Percentiles rank a stretch among this genome's conserved stretches.
These are phyloP conservation scores for Takifugu flavidus DNA, from an alignment of 2,113 vertebrate genomes.

Conservation along the genomic window DNA sequence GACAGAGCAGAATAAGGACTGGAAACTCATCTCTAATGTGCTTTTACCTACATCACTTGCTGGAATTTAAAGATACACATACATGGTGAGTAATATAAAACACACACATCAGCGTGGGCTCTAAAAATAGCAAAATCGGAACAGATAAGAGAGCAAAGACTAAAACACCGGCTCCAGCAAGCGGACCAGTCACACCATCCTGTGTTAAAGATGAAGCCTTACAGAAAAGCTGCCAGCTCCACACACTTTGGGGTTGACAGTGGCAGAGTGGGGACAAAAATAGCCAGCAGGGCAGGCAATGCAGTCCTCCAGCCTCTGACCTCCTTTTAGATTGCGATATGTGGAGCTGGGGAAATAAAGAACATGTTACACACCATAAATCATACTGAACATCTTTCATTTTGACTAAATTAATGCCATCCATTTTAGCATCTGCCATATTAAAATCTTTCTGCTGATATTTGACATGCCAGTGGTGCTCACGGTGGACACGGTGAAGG, in stretches of 20 bases:
- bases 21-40: background rate
- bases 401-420: background rate
- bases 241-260: constrained; percentile 74
- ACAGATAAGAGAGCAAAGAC: constrained; percentile 26
- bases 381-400: constrained; percentile 6
- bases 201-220: constrained; percentile 56
- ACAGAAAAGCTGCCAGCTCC: constrained; percentile 87
- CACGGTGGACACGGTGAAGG: constrained; percentile 82
- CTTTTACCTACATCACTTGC: constrained; percentile 14
- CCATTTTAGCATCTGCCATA: background rate
- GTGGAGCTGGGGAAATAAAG: constrained; percentile 73
- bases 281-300: constrained; percentile 80
- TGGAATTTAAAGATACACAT: constrained; percentile 49
- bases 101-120: constrained; percentile 35
- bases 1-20: constrained; percentile 29
- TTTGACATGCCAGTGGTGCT: constrained; percentile 41
- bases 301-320: constrained; percentile 73
- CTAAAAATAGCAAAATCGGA: constrained; percentile 43
- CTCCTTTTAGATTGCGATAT: constrained; percentile 71
- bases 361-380: background rate
- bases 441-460: constrained; percentile 3
- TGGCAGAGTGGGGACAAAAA: constrained; percentile 81
- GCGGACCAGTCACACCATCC: constrained; percentile 3
- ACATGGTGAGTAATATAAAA: constrained; percentile 44
- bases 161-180: constrained; percentile 9